Percentiles rank a stretch among this genome's conserved stretches.
phyloP scores from a whole-genome alignment of 2,113 vertebrate genomes.

The Gadus macrocephalus region DNA sequence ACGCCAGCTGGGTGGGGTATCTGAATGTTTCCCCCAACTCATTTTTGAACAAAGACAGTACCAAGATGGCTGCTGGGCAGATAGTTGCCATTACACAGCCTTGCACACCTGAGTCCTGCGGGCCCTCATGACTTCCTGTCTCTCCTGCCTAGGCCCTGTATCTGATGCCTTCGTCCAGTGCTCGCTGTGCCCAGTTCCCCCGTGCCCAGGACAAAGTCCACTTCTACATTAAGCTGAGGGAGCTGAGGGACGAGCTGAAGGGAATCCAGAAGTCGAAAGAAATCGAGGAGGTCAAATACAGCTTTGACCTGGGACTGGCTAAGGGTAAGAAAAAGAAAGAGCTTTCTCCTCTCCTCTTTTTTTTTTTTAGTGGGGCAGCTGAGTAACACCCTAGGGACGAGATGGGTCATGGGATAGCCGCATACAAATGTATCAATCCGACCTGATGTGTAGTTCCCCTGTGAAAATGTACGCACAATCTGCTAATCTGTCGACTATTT shows the following conservation, averaged over 20 bases:
- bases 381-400: too few relatives aligned
- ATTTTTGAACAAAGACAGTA: too few relatives aligned
- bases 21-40: too few relatives aligned
- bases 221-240: constrained; percentile 95
- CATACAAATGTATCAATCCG: too few relatives aligned
- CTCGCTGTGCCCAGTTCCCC: constrained; percentile 96
- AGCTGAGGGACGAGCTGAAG: constrained; percentile 89
- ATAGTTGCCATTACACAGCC: neutral
- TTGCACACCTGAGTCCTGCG: too few relatives aligned
- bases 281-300: constrained; percentile 84
- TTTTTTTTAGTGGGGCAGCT: neutral
- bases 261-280: constrained; percentile 74
- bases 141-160: constrained; percentile 81
- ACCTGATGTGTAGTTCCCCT: too few relatives aligned
- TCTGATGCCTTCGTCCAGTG: constrained; percentile 97
- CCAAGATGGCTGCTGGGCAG: neutral
- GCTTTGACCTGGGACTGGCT: constrained; percentile 85
- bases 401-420: too few relatives aligned
- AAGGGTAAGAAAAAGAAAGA: constrained; percentile 74
- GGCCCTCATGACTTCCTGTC: too few relatives aligned
- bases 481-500: too few relatives aligned
- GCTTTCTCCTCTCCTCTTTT: neutral
- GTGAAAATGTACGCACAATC: too few relatives aligned
- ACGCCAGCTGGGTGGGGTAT: too few relatives aligned
- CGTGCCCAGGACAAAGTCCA: constrained; percentile 98